These are phyloP conservation scores for Anguilla rostrata DNA, from an alignment of 2,113 vertebrate species.

Conservation along the genomic window DNA sequence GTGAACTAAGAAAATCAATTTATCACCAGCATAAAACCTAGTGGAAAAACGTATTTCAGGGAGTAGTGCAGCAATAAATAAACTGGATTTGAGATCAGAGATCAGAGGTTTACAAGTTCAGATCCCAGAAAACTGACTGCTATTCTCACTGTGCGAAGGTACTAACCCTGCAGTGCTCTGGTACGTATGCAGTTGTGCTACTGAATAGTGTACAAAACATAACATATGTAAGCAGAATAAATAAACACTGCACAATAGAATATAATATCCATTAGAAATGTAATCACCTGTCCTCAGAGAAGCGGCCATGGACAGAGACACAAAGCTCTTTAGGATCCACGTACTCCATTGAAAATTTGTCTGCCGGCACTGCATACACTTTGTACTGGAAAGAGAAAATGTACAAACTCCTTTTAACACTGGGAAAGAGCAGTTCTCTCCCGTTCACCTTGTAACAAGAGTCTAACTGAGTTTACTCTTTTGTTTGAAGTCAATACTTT, in stretches of 20 bases:
- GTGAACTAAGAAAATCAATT: too few species aligned
- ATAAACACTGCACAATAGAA: background rate
- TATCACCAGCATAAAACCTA: background rate
- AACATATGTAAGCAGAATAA: background rate
- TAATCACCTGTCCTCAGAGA: constrained; percentile 66
- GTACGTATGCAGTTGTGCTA: background rate
- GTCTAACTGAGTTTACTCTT: too few species aligned
- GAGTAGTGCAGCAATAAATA: background rate
- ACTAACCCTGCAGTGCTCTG: background rate
- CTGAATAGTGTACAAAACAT: background rate
- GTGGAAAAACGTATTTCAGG: too few species aligned
- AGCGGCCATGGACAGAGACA: constrained; percentile 73
- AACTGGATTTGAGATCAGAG: background rate
- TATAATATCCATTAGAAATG: background rate
- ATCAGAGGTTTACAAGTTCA: background rate
- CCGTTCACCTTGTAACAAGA: too few species aligned
- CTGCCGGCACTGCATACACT: constrained; percentile 76
- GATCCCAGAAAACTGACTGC: background rate
- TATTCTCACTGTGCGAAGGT: background rate
- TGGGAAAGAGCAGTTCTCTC: background rate
- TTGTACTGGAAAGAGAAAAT: constrained; percentile 72
- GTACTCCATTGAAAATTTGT: constrained; percentile 81
- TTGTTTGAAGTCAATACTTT: too few species aligned
- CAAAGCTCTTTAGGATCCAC: constrained; percentile 80
- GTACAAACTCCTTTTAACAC: background rate